Evolutionary conservation across 2,888 invertebrate genomes (phyloP), one percentile per base, ranked within the genome.

Genomic region (Drosophila prostipennis): DNA sequence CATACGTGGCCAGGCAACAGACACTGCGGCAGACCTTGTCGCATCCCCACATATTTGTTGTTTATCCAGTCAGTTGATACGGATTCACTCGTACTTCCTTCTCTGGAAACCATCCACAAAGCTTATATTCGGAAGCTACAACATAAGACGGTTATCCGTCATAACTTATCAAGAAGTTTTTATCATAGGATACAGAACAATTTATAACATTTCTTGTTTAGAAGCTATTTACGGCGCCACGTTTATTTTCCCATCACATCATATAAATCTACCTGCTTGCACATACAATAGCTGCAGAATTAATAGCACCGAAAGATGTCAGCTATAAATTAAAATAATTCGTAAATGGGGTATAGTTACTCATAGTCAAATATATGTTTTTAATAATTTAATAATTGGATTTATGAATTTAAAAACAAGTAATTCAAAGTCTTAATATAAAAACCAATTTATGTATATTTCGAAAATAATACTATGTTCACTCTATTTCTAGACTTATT

Each of bases 1-100:
- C 55, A 29, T 89, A 87, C 79, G 84, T 89, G 89, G 60, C 63
- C 37, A 39, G 46, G 67, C 67, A 72, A 57, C 49, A 70, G 74
- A 45, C 69, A 70, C 79, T 84, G 80, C 80, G 87, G 34, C 79
- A 81, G 58, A 42, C 52, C 52, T 74, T 72, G 72, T 19, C 54
- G 48, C 37, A 36, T 40, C 40, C 26, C 14, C 29, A 29, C 32
- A 40, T 48, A 48, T 36, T 29, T 7, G 36, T 70, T 57, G 59
- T 72, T 60, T 72, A 43, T 51, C 48, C 48, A 49, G 11, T 36
- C 56, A 58, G 59, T 14, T 57, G 52, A 37, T 68, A 68, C 11
- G 37, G 19, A 16, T 1, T 10, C 19, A 68, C 5, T 39, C 6
- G 6, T 14, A n/a, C 68, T 43, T 69, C 32, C 42, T 43, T 43